phyloP scores from a whole-genome alignment of 2,888 invertebrate genomes.

The Orchesella flavescens region DNA sequence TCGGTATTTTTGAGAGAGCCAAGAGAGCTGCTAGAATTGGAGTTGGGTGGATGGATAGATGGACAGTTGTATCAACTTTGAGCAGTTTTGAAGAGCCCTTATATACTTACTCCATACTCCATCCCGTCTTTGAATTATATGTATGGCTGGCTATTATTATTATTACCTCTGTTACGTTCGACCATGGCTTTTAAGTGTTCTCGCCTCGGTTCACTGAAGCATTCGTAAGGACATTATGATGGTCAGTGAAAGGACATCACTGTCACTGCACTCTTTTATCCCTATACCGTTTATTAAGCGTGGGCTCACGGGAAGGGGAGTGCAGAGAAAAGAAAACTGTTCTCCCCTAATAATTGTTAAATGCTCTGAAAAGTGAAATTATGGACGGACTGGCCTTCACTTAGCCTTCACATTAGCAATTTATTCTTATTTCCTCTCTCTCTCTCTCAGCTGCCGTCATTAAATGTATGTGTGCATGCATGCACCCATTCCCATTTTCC shows the following conservation, averaged over 20 bases:
- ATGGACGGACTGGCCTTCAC: slow-evolving; percentile 1
- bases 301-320: not conserved
- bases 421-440: no score
- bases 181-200: slow-evolving; percentile 46
- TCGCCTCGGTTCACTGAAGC: slow-evolving; percentile 37
- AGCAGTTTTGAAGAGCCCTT: not conserved
- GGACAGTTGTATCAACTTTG: not conserved
- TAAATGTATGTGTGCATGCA: not conserved
- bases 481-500: slow-evolving; percentile 21
- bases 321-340: not conserved
- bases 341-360: slow-evolving; percentile 38
- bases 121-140: not conserved
- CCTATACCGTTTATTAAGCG: not conserved
- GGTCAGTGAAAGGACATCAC: slow-evolving; percentile 6
- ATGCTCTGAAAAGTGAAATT: slow-evolving; percentile 34
- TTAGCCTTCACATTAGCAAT: slow-evolving; percentile 36
- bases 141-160: slow-evolving; percentile 26
- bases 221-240: slow-evolving; percentile 42
- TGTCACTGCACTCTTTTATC: not conserved
- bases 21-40: not conserved
- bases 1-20: no score
- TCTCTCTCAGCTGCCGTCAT: no score
- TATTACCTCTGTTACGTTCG: slow-evolving; percentile 42
- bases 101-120: not conserved
- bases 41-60: not conserved